A percentile compares a stretch with the other conserved stretches of the same genome.
Evolutionary conservation across 2,797 vertebrate species (phyloP).

Genomic region (Anomalospiza imberbis): DNA sequence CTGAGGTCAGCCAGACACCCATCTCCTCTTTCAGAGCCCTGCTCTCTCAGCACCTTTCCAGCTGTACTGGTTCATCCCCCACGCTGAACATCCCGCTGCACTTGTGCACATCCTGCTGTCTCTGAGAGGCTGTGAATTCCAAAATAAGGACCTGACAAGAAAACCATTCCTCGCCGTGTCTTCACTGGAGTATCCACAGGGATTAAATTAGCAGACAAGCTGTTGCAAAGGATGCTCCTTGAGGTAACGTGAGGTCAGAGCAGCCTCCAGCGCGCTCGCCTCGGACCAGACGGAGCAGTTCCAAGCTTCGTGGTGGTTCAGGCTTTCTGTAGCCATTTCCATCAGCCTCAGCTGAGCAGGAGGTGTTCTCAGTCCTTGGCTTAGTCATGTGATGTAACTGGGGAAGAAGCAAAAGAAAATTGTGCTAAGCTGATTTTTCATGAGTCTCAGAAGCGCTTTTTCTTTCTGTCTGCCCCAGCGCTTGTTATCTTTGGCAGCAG

Average conservation of each 20-base stretch:
- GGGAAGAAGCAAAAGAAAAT: not conserved
- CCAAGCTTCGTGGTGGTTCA: not conserved
- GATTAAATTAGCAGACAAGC: slow-evolving; percentile 17
- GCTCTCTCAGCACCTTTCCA: not conserved
- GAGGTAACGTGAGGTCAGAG: not conserved
- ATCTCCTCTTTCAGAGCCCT: slow-evolving; percentile 1
- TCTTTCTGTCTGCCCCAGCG: not conserved
- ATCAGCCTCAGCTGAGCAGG: not conserved
- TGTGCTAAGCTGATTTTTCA: not conserved
- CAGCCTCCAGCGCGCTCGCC: not conserved
- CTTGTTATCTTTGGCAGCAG: not conserved
- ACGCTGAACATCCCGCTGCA: rapidly evolving
- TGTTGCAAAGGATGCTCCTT: not conserved
- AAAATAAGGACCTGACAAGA: not conserved
- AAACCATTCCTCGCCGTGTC: not conserved
- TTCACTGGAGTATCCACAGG: not conserved
- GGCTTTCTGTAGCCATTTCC: not conserved
- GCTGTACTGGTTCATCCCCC: not conserved
- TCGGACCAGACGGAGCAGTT: not conserved
- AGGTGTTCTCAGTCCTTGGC: not conserved
- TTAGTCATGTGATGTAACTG: not conserved
- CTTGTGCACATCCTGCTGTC: not conserved
- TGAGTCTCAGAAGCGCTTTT: not conserved
- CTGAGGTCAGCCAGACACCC: not conserved
- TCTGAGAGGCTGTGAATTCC: not conserved